Conservation (phyloP, 2,113 vertebrate genomes). For the Paramisgurnus dabryanus region DNA sequence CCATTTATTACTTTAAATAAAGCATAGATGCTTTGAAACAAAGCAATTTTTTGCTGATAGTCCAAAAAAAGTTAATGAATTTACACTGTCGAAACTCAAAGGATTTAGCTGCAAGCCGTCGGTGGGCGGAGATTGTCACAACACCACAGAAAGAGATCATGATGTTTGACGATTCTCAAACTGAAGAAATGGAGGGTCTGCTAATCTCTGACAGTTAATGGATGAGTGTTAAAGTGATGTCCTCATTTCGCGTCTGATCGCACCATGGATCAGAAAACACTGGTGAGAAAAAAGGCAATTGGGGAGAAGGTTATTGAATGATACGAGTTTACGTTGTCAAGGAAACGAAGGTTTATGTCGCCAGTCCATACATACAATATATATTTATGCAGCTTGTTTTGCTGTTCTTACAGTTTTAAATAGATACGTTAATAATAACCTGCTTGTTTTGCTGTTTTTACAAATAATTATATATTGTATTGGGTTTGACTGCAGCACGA, state of each 20-base stretch:
- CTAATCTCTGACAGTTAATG: slow-evolving; percentile 9
- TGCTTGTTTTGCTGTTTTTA: not conserved
- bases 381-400: too few relatives aligned
- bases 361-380: too few relatives aligned
- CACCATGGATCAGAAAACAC: slow-evolving; percentile 27
- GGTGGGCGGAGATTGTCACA: slow-evolving; percentile 7
- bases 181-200: slow-evolving; percentile 3
- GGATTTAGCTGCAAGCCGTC: not conserved
- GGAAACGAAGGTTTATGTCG: too few relatives aligned
- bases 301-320: not conserved
- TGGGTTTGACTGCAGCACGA: not conserved
- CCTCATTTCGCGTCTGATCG: not conserved
- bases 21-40: too few relatives aligned
- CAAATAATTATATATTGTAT: not conserved
- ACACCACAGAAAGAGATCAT: not conserved
- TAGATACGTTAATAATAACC: too few relatives aligned
- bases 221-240: not conserved
- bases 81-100: not conserved
- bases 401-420: not conserved
- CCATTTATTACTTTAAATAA: too few relatives aligned
- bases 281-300: slow-evolving; percentile 25
- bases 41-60: too few relatives aligned
- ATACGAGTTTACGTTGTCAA: too few relatives aligned
- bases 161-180: not conserved
- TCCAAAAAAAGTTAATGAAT: not conserved